Evolutionary conservation across 2,113 vertebrate genomes (phyloP), one percentile per base, ranked within the genome.

Genomic region (Protobothrops flavoviridis): DNA sequence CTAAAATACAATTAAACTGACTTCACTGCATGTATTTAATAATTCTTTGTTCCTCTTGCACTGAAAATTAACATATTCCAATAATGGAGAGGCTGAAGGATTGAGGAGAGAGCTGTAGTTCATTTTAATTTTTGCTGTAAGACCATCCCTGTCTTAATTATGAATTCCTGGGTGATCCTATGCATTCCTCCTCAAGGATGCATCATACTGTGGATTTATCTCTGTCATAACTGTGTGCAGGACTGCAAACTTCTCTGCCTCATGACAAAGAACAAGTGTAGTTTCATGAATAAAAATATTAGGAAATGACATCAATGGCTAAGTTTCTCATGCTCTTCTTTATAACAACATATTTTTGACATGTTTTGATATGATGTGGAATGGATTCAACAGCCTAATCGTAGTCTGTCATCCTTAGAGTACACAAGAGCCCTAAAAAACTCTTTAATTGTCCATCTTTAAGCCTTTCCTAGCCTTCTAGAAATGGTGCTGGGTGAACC

Each of bases 371-470:
- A 29, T 13, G 94, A 85, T 91, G 89, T 87, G 53, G 29, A 88
- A 81, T 1, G 0, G 12, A 88, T 87, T 93, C 92, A 43, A 74
- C 13, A 3, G 89, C 0, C 1, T 86, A 59, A 91, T 93, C 61
- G 93, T 0, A 91, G 1, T 89, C 87, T 93, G 24, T 92, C 92
- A 52, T 33, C 45, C 4, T 90, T 91, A 12, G 6, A 96, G 85
- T 45, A 92, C 23, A 33, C 45, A 45, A 57, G 48, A 91, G 91
- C 5, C 21, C 56, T 50, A 91, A 92, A 91, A 93, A 50, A 0
- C 0, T n/a, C 91, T 94, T 85, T 8, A 24, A 3, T 91, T 92
- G 93, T 69, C 10, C 26, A 4, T 92, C 92, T 81, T 95, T 94
- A 93, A 33, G 17, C 33, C 88, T 89, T 0, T 94, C 50, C 24